Evolutionary conservation across 2,797 vertebrate species (phyloP).

Genomic region (Spea hammondii): DNA sequence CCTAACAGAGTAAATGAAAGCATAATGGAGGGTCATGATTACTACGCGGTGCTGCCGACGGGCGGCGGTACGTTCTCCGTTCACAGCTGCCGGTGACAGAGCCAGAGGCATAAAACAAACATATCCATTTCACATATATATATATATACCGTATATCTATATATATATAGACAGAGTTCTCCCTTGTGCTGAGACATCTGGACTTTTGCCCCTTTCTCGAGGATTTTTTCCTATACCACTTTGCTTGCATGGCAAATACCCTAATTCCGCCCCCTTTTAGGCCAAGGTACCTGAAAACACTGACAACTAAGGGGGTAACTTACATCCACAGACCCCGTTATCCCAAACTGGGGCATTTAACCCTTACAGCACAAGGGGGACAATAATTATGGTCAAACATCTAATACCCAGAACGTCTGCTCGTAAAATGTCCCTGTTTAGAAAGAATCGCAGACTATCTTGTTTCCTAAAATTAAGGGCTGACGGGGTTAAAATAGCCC

Average conservation of each 20-base stretch:
- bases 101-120: conserved; percentile 4
- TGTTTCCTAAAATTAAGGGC: conserved; percentile 16
- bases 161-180: not conserved
- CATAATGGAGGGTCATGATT: not conserved
- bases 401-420: conserved; percentile 12
- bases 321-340: not conserved
- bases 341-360: not conserved
- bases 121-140: not conserved
- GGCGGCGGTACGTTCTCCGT: not conserved
- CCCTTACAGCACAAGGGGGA: conserved; percentile 14
- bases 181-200: conserved; percentile 24
- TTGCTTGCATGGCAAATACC: conserved; percentile 32
- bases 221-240: not conserved
- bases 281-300: not conserved
- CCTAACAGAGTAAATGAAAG: not conserved
- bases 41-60: not conserved
- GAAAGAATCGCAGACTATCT: conserved; percentile 11
- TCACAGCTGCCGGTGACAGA: not conserved
- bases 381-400: conserved; percentile 8
- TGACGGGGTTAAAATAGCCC: conserved; percentile 13
- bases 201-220: not conserved
- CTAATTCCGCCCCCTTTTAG: not conserved
- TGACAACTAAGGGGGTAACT: not conserved
- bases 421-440: not conserved
- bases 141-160: not conserved